Conservation (phyloP, 35 echinoderm and acorn worm genomes). For the Ptychodera flava region DNA sequence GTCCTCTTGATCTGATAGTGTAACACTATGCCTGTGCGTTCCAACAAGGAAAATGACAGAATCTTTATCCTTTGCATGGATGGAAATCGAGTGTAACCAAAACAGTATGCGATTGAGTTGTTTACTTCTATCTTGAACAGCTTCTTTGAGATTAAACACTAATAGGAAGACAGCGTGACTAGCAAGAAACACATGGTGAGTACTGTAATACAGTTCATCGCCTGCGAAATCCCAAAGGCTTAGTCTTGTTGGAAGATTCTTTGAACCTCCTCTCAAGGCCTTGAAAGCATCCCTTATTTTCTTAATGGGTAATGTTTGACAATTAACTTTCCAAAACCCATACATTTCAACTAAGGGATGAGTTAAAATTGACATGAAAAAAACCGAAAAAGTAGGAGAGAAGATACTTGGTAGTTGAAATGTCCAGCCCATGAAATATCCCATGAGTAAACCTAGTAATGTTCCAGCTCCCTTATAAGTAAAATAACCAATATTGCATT, state of each 20-base stretch:
- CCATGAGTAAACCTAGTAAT: too few species aligned
- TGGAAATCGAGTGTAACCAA: conserved; percentile 26
- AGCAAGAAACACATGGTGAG: conserved; percentile 8
- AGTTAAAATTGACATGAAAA: too few species aligned
- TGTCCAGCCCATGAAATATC: too few species aligned
- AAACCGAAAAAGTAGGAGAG: too few species aligned
- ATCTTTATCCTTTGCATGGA: conserved; percentile 7
- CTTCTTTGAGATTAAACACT: conserved; percentile 20
- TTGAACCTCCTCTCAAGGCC: neutral
- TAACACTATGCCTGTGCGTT: conserved; percentile 9
- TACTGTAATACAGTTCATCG: conserved; percentile 10
- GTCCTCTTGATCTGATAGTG: too few species aligned
- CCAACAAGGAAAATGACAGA: conserved; percentile 31
- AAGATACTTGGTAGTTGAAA: too few species aligned
- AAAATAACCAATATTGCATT: too few species aligned
- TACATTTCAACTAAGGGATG: too few species aligned
- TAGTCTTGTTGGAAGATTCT: neutral
- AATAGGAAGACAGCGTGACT: conserved; percentile 3
- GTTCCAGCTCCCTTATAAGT: too few species aligned
- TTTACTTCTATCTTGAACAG: neutral
- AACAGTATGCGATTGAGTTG: conserved; percentile 18
- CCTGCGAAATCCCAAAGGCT: conserved; percentile 21
- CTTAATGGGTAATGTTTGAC: neutral
- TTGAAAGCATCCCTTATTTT: neutral
- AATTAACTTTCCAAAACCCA: neutral